These are phyloP conservation scores for Antidorcas marsupialis DNA, from an alignment of 2,113 vertebrate species.

Conservation along the genomic window DNA sequence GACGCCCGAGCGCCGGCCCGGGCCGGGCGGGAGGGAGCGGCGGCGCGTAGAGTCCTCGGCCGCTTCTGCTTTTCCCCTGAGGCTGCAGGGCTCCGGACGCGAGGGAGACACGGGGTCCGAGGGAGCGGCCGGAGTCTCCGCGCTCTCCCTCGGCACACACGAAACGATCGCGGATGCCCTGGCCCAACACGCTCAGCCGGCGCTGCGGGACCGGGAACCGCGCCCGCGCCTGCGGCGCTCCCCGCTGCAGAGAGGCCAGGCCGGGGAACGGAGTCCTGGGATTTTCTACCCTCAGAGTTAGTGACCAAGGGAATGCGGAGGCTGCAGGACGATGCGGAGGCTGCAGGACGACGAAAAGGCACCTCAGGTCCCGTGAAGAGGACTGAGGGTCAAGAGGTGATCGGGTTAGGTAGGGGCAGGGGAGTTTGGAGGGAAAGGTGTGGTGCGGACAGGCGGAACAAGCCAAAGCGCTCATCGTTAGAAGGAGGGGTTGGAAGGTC, in stretches of 20 bases:
- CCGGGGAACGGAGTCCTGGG: background rate
- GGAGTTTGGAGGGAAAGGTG: background rate
- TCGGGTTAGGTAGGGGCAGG: background rate
- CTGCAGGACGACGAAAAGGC: background rate
- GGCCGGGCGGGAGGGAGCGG: accelerated
- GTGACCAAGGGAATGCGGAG: background rate
- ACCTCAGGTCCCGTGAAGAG: no score
- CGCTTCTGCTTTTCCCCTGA: slow-evolving; percentile 50
- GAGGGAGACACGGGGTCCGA: slow-evolving; percentile 75
- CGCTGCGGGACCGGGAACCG: background rate
- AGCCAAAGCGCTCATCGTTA: background rate
- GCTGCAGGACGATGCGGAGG: background rate
- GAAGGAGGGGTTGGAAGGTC: background rate
- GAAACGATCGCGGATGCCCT: background rate
- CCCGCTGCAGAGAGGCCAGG: background rate
- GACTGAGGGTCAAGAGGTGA: background rate
- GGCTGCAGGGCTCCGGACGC: background rate
- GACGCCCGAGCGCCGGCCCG: accelerated
- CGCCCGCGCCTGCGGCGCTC: background rate
- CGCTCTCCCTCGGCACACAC: background rate
- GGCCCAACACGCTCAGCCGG: background rate
- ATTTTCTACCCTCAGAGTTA: background rate
- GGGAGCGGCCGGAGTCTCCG: background rate
- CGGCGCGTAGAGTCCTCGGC: accelerated
- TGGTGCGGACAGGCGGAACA: accelerated